Evolutionary conservation across 2,113 vertebrate species (phyloP).

Genomic region (Corythornis vintsioides): DNA sequence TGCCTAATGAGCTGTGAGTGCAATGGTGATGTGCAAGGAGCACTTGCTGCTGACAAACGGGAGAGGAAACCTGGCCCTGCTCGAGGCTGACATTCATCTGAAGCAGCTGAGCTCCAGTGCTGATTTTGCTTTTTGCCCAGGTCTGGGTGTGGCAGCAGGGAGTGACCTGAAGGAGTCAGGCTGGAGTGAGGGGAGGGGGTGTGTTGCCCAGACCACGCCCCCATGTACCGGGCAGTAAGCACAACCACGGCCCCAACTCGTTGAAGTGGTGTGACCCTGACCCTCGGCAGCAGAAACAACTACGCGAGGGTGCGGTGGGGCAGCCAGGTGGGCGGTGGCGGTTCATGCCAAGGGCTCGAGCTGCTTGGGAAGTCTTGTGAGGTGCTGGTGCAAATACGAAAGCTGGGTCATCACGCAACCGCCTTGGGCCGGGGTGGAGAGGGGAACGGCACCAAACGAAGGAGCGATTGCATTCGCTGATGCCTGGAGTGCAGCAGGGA

Average conservation of each 20-base stretch:
- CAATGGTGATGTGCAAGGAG: rapidly evolving
- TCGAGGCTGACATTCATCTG: not conserved
- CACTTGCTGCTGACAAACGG: rapidly evolving
- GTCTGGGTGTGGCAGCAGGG: not conserved
- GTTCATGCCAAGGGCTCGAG: not conserved
- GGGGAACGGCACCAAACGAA: rapidly evolving
- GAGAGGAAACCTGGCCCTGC: rapidly evolving
- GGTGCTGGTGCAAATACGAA: rapidly evolving
- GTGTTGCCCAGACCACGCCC: rapidly evolving
- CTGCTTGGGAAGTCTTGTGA: rapidly evolving
- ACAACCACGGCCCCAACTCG: rapidly evolving
- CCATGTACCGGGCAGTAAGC: rapidly evolving
- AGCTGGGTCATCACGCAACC: not conserved
- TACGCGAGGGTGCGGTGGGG: rapidly evolving
- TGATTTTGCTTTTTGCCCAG: not conserved
- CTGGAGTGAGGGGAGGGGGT: rapidly evolving
- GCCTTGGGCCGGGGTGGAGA: rapidly evolving
- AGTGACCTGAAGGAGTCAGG: not conserved
- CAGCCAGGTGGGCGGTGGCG: not conserved
- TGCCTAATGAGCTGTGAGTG: not conserved
- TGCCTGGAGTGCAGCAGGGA: rapidly evolving
- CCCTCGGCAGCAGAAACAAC: not conserved
- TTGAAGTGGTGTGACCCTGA: rapidly evolving
- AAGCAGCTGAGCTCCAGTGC: rapidly evolving
- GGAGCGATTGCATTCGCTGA: rapidly evolving